Percentiles rank a stretch among this genome's conserved stretches.
phyloP scores from a whole-genome alignment of 2,888 invertebrate species.

The Spatulosminthurus flaviceps region DNA sequence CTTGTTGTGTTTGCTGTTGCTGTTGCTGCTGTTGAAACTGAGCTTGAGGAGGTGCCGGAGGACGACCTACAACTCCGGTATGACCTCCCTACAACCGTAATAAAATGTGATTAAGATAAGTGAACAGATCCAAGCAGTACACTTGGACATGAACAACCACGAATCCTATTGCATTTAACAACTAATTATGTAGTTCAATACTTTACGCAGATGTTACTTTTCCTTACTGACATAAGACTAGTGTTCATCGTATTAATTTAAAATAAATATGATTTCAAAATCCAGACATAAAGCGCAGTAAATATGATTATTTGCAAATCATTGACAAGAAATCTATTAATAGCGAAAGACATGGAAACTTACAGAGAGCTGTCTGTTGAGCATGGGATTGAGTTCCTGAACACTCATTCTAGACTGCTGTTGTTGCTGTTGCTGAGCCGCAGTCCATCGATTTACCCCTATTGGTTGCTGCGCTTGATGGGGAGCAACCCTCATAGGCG shows the following conservation, averaged over 20 bases:
- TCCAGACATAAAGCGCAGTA: too few relatives aligned
- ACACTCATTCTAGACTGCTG: slow-evolving; percentile 60
- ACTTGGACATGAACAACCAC: too few relatives aligned
- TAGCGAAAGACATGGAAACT: slow-evolving; percentile 65
- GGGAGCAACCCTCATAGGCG: slow-evolving; percentile 40
- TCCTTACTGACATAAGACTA: too few relatives aligned
- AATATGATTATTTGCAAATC: too few relatives aligned
- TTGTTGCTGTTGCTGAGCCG: slow-evolving; percentile 60
- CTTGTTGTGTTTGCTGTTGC: slow-evolving; percentile 58
- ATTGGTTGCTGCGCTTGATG: slow-evolving; percentile 44
- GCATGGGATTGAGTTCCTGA: slow-evolving; percentile 80
- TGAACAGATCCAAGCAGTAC: too few relatives aligned
- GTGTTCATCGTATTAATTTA: too few relatives aligned
- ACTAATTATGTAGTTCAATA: too few relatives aligned
- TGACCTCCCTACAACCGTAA: slow-evolving; percentile 43
- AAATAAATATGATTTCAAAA: neutral
- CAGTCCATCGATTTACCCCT: slow-evolving; percentile 25
- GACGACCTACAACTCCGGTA: slow-evolving; percentile 31
- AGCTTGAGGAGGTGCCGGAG: slow-evolving; percentile 37
- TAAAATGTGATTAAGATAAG: too few relatives aligned
- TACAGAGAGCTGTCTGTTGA: slow-evolving; percentile 84
- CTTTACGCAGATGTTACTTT: too few relatives aligned
- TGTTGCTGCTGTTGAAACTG: slow-evolving; percentile 48
- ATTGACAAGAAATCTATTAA: too few relatives aligned
- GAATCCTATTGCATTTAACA: too few relatives aligned